Conservation (phyloP, 2,888 invertebrate genomes). For the Orgyia antiqua region DNA sequence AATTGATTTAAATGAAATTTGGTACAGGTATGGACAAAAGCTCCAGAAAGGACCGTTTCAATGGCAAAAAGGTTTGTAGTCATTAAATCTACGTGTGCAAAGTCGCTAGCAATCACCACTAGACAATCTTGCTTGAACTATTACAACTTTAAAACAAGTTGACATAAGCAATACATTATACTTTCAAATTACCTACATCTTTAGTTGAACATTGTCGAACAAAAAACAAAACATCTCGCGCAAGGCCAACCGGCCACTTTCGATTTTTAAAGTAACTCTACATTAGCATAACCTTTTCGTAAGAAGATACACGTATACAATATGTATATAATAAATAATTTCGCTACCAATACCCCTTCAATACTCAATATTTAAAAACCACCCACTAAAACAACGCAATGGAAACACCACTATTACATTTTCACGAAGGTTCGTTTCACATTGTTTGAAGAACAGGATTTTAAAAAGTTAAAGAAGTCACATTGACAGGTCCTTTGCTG, state of each 20-base stretch:
- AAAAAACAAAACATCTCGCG: conserved; percentile 33
- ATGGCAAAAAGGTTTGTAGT: too few relatives aligned
- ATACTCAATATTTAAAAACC: neutral
- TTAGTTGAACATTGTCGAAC: conserved; percentile 12
- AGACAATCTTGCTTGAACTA: too few relatives aligned
- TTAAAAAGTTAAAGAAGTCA: conserved; percentile 62
- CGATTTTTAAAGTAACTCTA: conserved; percentile 29
- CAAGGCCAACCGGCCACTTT: conserved; percentile 45
- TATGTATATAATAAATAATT: conserved; percentile 1
- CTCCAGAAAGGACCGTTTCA: too few relatives aligned
- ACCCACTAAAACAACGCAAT: conserved; percentile 7
- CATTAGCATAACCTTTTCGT: conserved; percentile 24
- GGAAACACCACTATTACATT: conserved; percentile 3
- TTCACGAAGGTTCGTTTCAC: conserved; percentile 10
- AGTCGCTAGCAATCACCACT: too few relatives aligned
- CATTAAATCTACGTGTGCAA: too few relatives aligned
- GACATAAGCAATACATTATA: conserved; percentile 5
- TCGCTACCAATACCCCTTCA: conserved; percentile 8
- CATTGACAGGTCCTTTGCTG: conserved; percentile 52
- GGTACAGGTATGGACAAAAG: too few relatives aligned
- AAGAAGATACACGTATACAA: conserved; percentile 9
- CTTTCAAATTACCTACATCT: conserved; percentile 9
- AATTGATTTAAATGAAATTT: too few relatives aligned
- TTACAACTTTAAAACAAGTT: too few relatives aligned
- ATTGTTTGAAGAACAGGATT: conserved; percentile 37